These are phyloP conservation scores for Ophiothrix spiculata DNA, from an alignment of 35 echinoderm and acorn worm genomes.

Conservation along the genomic window DNA sequence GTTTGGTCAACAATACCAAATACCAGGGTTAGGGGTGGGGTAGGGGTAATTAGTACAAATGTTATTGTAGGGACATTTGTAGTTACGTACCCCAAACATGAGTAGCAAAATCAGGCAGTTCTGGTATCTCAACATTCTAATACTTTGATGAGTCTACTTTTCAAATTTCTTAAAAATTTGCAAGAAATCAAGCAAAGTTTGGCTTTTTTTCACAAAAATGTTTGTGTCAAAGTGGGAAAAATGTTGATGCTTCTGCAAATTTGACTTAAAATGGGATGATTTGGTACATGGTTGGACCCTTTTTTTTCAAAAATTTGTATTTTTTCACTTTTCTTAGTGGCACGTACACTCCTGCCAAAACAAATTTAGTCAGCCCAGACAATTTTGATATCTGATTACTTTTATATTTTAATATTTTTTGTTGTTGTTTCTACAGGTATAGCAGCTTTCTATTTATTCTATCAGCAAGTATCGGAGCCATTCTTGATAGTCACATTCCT, in stretches of 20 bases:
- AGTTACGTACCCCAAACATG: neutral
- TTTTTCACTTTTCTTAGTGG: neutral
- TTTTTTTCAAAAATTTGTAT: neutral
- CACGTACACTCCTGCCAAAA: neutral
- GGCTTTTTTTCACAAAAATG: no score
- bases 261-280: neutral
- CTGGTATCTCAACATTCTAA: neutral
- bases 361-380: neutral
- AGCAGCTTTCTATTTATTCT: slow-evolving; percentile 61
- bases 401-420: neutral
- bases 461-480: slow-evolving; percentile 44
- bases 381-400: neutral
- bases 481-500: slow-evolving; percentile 6
- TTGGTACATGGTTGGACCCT: neutral
- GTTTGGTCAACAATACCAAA: neutral
- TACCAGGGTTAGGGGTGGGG: neutral
- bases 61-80: no score
- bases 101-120: neutral
- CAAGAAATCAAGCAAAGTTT: no score
- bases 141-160: neutral
- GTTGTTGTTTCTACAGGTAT: slow-evolving; percentile 41
- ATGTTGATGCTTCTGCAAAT: neutral
- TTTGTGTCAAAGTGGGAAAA: no score
- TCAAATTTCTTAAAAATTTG: no score
- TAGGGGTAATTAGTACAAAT: no score